Evolutionary conservation across 2,888 invertebrate species (phyloP), one percentile per base, ranked within the genome.

Genomic region (Oligia fasciuncula): DNA sequence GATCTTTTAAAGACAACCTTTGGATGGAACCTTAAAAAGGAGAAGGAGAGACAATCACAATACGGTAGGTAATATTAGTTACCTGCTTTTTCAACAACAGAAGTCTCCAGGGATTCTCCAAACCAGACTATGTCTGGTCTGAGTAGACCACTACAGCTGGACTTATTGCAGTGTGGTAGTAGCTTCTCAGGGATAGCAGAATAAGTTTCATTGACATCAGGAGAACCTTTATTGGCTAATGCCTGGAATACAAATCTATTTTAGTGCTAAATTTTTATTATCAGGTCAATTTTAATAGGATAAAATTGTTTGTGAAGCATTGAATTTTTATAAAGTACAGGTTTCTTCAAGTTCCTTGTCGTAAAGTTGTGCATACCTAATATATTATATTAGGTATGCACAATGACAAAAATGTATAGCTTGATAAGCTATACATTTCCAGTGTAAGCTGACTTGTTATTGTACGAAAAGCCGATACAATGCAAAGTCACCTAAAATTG

Each of bases 121-220:
- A 99, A 99, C 99, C 99, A 99, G 13, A 99, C 98, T 84, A 99
- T 98, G 91, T 98, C 97, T 4, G 99, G 99, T 75, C 99, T 96
- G 17, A 98, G 93, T 62, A 99, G 94, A 0, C 98, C 98, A 49
- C 95, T 94, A 92, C 99, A 99, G n/a, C 88, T 89, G 4, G 92
- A 73, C 79, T 97, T 97, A 83, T 95, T 96, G 93, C 99, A 99
- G 87, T 97, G 97, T 17, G 98, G 98, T 73, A 99, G 95, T 54
- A 97, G 96, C 76, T 97, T 96, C 19, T 97, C 95, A 23, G 98
- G 97, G 85, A 98, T 98, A 86, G 97, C 94, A 35, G 97, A 97
- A 23, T 93, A 93, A n/a, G 96, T 95, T 76, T 95, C 89, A 76
- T 97, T 94, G 29, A 95, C 95, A 94, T 98, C 97, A 67, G 98